These are phyloP conservation scores for Nephrotoma flavescens DNA, from an alignment of 2,888 invertebrate genomes.

Conservation along the genomic window DNA sequence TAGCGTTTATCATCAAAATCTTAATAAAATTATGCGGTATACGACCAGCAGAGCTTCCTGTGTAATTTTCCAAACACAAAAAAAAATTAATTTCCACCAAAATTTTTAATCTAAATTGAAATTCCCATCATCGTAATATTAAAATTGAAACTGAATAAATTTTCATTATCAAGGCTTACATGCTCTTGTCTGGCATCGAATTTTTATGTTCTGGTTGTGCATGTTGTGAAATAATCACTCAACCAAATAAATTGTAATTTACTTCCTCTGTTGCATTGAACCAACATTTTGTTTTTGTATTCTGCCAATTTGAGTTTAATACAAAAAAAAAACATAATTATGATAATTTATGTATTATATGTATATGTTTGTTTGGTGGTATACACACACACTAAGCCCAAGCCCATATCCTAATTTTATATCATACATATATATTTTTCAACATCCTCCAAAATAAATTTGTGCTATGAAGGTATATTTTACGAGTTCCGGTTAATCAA, in stretches of 20 bases:
- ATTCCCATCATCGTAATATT: neutral
- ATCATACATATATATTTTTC: neutral
- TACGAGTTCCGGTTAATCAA: neutral
- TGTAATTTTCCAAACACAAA: neutral
- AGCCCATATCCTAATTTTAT: neutral
- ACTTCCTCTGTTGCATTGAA: neutral
- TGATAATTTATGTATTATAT: neutral
- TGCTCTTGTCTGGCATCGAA: neutral
- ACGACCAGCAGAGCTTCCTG: neutral
- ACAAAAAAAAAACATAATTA: neutral
- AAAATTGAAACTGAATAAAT: neutral
- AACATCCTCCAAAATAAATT: neutral
- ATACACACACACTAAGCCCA: neutral
- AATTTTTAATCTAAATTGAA: neutral
- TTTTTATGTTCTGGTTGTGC: neutral
- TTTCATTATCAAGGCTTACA: neutral
- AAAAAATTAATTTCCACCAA: neutral
- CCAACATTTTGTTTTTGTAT: neutral
- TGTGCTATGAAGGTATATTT: neutral
- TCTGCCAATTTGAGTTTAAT: neutral
- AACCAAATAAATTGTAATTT: neutral
- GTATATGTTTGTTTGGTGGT: neutral
- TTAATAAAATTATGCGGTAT: neutral
- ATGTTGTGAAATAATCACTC: neutral
- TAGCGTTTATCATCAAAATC: neutral